A percentile compares a stretch with the other conserved stretches of the same genome.
These are phyloP conservation scores for Diadegma fenestrale DNA, from an alignment of 2,888 invertebrate genomes.

Conservation along the genomic window DNA sequence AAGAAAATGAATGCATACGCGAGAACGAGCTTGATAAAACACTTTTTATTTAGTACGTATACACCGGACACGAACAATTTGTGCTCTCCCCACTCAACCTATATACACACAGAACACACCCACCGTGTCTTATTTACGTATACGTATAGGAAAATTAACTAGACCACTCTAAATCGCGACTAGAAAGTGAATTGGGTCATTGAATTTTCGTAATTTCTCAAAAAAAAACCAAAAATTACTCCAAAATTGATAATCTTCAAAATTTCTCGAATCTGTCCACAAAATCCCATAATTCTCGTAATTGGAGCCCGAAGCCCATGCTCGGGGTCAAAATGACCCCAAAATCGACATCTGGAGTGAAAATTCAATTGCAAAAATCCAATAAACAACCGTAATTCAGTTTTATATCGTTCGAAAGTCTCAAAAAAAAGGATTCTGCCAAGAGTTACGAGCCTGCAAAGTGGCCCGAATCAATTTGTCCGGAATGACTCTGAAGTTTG, in stretches of 20 bases:
- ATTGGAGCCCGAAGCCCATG: background rate
- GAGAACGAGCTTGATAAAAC: constrained; percentile 65
- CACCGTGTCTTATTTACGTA: background rate
- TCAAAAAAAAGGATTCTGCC: background rate
- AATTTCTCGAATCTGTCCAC: background rate
- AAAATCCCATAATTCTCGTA: too few relatives aligned
- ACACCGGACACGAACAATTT: constrained; percentile 70
- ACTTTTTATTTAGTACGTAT: constrained; percentile 69
- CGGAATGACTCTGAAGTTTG: too few relatives aligned
- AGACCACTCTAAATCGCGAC: constrained; percentile 3
- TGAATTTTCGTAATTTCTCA: background rate
- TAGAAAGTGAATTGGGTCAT: background rate
- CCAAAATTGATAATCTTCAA: too few relatives aligned
- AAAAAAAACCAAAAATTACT: background rate
- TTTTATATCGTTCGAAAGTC: background rate
- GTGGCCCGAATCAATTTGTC: background rate
- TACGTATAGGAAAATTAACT: constrained; percentile 15
- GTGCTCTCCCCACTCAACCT: constrained; percentile 57
- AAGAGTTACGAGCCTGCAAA: background rate
- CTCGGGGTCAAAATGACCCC: background rate
- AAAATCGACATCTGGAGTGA: background rate
- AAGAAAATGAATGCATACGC: constrained; percentile 56
- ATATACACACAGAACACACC: constrained; percentile 42
- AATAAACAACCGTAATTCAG: background rate
- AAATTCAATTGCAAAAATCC: background rate